Base-by-base conservation (phyloP, 2,888 invertebrate species). In the Magallana nippona region DNA sequence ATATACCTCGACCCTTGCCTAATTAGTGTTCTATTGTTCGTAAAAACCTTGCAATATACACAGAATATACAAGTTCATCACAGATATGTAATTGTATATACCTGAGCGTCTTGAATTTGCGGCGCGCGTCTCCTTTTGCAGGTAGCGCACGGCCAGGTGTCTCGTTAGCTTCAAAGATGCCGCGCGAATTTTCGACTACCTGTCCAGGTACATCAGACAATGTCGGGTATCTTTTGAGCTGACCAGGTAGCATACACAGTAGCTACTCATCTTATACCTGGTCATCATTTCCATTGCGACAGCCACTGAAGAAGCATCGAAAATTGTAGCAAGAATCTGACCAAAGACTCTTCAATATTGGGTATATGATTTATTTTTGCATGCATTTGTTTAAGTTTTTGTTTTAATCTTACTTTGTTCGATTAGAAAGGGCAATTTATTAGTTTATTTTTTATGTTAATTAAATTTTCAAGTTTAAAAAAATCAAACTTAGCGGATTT, bases 61-160 rank as follows among this genome's bases (percentile, higher is more conserved):
- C 15, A 71, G 71, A 71, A 27, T 71, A 71, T 27, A 71, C 71
- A 71, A 27, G 15, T 27, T 71, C 27, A 71, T 71, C 71, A 71
- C 71, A 71, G 15, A 1, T 27, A 27, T 17, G 44, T 3, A 44
- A 44, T n/a, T 44, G 44, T 44, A 3, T 44, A 44, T 44, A 71
- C 71, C 32, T 13, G 71, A 3, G 8, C 22, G 32, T 27, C 71
- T 71, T 32, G 71, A 5, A 32, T 71, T 22, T 15, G 27, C 71
- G 71, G 71, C 71, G 13, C 71, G 71, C 32, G 71, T 0, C 27
- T 11, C 32, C 27, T 15, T 71, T 44, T 44, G 44, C 27, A 11
- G 71, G 71, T 71, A 27, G 71, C 71, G 27, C 27, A n/a, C 8
- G 15, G 11, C 71, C 71, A 22, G 71, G 10, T 22, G 71, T 60